phyloP scores from a whole-genome alignment of 2,797 vertebrate genomes.

The Gymnothorax javanicus region DNA sequence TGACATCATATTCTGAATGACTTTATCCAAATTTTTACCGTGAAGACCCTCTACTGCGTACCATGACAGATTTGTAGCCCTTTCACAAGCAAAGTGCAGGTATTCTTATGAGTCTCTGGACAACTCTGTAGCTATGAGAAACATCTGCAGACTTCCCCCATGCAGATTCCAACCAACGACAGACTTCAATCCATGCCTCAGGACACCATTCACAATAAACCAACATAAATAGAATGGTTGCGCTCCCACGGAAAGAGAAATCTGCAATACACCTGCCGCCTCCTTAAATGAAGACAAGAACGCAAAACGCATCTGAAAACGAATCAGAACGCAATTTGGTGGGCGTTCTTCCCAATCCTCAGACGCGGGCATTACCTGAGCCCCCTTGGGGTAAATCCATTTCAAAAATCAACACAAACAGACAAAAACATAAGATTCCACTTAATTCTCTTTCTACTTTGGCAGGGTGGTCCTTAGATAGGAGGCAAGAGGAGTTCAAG shows the following conservation, averaged over 20 bases:
- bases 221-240: background rate
- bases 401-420: background rate
- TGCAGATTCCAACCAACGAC: background rate
- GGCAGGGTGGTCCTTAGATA: background rate
- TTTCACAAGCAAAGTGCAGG: background rate
- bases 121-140: background rate
- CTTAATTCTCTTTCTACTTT: background rate
- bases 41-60: background rate
- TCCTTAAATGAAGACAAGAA: background rate
- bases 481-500: background rate
- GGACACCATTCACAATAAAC: conserved; percentile 4
- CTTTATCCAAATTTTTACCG: background rate
- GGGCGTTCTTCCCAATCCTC: background rate
- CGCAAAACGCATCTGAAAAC: background rate
- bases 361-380: background rate
- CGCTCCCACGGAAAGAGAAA: background rate
- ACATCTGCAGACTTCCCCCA: background rate
- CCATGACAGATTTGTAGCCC: background rate
- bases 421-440: background rate
- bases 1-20: background rate
- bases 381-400: background rate
- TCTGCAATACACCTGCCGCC: background rate
- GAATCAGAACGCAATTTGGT: background rate
- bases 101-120: background rate
- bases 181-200: background rate